Conservation (phyloP, 2,888 invertebrate species). For the Drosophila pseudotakahashii region DNA sequence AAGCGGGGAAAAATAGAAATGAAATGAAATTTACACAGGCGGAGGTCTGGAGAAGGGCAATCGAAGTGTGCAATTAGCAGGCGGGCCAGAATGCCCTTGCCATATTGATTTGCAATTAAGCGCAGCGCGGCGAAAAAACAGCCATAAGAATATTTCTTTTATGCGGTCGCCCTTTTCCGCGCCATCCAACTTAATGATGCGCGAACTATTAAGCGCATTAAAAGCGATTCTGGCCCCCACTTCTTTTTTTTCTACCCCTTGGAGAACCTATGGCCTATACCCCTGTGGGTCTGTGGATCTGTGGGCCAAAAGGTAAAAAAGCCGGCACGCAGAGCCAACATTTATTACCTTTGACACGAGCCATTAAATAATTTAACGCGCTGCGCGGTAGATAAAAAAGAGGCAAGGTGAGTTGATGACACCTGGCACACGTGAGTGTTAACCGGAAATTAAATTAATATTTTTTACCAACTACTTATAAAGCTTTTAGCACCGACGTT, state of each 20-base stretch:
- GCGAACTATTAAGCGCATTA: conserved; percentile 75
- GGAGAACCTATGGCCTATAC: conserved; percentile 14
- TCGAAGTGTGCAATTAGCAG: conserved; percentile 63
- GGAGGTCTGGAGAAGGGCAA: conserved; percentile 10
- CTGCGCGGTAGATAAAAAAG: conserved; percentile 29
- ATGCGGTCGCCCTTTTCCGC: conserved; percentile 17
- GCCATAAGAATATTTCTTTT: conserved; percentile 37
- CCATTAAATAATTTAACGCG: conserved; percentile 70
- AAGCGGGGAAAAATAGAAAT: neutral
- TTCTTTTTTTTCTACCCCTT: conserved; percentile 23
- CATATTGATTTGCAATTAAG: conserved; percentile 75
- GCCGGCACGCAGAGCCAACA: conserved; percentile 46
- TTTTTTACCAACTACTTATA: conserved; percentile 45
- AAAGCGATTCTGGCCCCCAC: too few relatives aligned
- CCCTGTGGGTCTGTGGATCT: conserved; percentile 20
- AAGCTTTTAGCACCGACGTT: conserved; percentile 65
- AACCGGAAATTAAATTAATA: conserved; percentile 67
- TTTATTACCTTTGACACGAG: conserved; percentile 75
- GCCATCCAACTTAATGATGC: conserved; percentile 74
- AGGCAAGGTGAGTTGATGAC: conserved; percentile 27
- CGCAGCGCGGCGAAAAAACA: conserved; percentile 40
- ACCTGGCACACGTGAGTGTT: conserved; percentile 45
- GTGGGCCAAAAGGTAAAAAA: conserved; percentile 33
- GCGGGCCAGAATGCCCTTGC: conserved; percentile 18
- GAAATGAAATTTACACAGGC: conserved; percentile 42